Conservation (phyloP, 2,113 vertebrate genomes). For the Oryzias melastigma region DNA sequence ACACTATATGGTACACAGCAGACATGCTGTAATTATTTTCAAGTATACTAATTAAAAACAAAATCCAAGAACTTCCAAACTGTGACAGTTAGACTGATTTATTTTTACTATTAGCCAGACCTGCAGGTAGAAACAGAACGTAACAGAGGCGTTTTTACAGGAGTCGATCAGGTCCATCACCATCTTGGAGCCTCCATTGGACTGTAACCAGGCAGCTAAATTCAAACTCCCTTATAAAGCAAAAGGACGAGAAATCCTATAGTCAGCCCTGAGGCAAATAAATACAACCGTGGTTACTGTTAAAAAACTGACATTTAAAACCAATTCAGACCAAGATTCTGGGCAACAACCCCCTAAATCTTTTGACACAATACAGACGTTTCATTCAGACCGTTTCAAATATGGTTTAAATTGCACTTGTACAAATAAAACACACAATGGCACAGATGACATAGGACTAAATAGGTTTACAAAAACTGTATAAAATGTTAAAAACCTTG, state of each 20-base stretch:
- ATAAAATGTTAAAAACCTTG: conserved; percentile 39
- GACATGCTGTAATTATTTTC: too few species aligned
- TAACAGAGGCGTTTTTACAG: conserved; percentile 16
- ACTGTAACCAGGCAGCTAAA: conserved; percentile 17
- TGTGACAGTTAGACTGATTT: conserved; percentile 65
- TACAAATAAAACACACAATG: conserved; percentile 45
- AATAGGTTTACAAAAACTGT: conserved; percentile 49
- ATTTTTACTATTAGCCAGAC: conserved; percentile 29
- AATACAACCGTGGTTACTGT: conserved; percentile 57
- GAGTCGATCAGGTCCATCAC: conserved; percentile 22
- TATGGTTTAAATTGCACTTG: conserved; percentile 61
- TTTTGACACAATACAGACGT: conserved; percentile 30
- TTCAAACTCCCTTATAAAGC: conserved; percentile 26
- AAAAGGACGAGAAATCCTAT: conserved; percentile 23
- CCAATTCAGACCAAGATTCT: conserved; percentile 38
- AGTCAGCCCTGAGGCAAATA: conserved; percentile 59
- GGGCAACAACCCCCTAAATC: conserved; percentile 35
- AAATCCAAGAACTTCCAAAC: neutral
- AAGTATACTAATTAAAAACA: neutral
- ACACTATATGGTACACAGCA: too few species aligned
- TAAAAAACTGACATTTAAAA: conserved; percentile 44
- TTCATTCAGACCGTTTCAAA: neutral
- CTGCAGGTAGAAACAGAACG: conserved; percentile 26
- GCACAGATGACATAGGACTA: conserved; percentile 47
- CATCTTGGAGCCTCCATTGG: conserved; percentile 18